A percentile compares a stretch with the other conserved stretches of the same genome.
Conservation (phyloP, 2,888 invertebrate genomes). For the Crossocerus cetratus region DNA sequence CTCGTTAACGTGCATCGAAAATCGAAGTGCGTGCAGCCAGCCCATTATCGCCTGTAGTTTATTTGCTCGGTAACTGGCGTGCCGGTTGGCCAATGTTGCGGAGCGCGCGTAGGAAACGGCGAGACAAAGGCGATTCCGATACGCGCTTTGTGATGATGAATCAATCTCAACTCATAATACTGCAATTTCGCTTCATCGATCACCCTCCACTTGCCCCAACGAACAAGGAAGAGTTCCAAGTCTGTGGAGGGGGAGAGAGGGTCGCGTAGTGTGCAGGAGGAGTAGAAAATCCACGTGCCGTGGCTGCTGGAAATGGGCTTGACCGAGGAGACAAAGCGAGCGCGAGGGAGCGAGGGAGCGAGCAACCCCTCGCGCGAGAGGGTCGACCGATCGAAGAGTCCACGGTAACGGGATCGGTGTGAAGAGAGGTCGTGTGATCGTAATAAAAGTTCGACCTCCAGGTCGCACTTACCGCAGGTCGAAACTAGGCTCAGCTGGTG, state of each 20-base stretch:
- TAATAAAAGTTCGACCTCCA: neutral
- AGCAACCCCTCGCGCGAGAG: neutral
- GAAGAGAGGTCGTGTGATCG: neutral
- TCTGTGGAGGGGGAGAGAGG: neutral
- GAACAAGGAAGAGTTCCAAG: too few species aligned
- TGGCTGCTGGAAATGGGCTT: neutral
- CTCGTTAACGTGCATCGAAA: too few species aligned
- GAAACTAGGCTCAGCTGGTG: slow-evolving; percentile 31
- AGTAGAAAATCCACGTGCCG: neutral
- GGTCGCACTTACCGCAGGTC: slow-evolving; percentile 48
- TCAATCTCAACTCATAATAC: too few species aligned
- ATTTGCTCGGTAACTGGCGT: too few species aligned
- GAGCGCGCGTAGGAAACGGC: too few species aligned
- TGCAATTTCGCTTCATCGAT: too few species aligned
- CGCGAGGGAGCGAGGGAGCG: neutral
- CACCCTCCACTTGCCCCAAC: too few species aligned
- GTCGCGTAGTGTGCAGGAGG: neutral
- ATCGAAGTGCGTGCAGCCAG: too few species aligned
- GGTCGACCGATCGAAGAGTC: neutral
- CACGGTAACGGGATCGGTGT: neutral
- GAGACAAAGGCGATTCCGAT: too few species aligned
- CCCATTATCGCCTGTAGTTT: too few species aligned
- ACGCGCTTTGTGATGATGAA: too few species aligned
- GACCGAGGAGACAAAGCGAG: neutral
- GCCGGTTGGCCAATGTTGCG: too few species aligned